Evolutionary conservation across 2,888 invertebrate species (phyloP), one percentile per base, ranked within the genome.

Genomic region (Tachystola acroxantha): DNA sequence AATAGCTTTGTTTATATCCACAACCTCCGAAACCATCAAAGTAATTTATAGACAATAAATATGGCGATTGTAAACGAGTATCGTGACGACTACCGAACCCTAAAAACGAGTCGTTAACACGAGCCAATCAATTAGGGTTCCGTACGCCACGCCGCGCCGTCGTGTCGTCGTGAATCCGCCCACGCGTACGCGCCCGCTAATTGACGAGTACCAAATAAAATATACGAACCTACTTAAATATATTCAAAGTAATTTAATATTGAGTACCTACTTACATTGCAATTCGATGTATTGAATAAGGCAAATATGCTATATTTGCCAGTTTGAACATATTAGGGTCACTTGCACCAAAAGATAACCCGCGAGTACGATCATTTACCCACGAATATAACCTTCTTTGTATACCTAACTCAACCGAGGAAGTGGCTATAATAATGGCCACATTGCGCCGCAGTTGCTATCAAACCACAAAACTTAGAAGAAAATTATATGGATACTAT

Each of bases 11-110:
- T 42, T 28, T 38, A 36, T 41, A 37, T 34, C 34, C 27, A 35
- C 32, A 34, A 26, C 20, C 42, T 39, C 24, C 38, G 24, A 13
- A 45, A 43, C 59, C 53, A 61, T 63, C 55, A 60, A 61, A 51
- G 47, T 60, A 57, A 71, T 67, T 64, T 65, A 64, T 63, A 53
- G 67, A 50, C 62, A 35, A 64, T 68, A 68, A 73, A 70, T 64
- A 66, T 55, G 53, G 42, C 47, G 48, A 54, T 52, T 50, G 57
- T 46, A 42, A 49, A 45, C 56, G 51, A 46, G 52, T 48, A 51
- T 45, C 44, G 39, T 31, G 36, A 36, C 48, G 56, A 51, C 58
- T 57, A 46, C 53, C 50, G 64, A 52, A 57, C 67, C 63, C 69
- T 60, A 53, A 59, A 62, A 48, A 62, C 55, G 50, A 45, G 53